phyloP scores from a whole-genome alignment of 1,140 invertebrate species.

The Oncopodura yosiiana region DNA sequence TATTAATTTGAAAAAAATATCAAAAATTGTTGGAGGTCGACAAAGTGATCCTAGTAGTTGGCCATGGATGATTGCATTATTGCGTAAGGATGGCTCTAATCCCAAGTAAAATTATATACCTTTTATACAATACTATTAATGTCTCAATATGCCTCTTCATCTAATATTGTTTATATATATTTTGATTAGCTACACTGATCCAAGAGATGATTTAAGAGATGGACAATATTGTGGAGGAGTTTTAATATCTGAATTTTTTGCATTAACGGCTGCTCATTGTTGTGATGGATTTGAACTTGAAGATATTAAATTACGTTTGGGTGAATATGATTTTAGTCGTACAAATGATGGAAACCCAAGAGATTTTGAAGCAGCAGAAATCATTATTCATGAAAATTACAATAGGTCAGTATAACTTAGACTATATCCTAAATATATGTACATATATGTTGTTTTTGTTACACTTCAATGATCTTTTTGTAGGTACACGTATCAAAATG shows the following conservation, averaged over 20 bases:
- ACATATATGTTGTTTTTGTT: neutral
- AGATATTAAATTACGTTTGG: slow-evolving; percentile 60
- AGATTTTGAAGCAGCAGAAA: slow-evolving; percentile 54
- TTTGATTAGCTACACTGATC: slow-evolving; percentile 5
- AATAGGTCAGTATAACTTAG: slow-evolving; percentile 36
- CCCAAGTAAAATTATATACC: neutral
- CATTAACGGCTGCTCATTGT: slow-evolving; percentile 54
- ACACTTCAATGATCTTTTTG: slow-evolving; percentile 22
- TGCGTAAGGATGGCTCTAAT: slow-evolving; percentile 6
- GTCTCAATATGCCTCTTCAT: neutral
- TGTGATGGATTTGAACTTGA: slow-evolving; percentile 42
- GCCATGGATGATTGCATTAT: slow-evolving; percentile 61
- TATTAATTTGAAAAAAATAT: slow-evolving; percentile 15
- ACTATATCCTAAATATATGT: neutral
- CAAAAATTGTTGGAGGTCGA: slow-evolving; percentile 46
- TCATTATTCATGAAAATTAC: slow-evolving; percentile 55
- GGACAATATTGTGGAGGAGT: slow-evolving; percentile 62
- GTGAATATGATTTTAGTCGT: slow-evolving; percentile 64
- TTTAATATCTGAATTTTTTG: slow-evolving; percentile 63
- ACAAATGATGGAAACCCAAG: slow-evolving; percentile 52
- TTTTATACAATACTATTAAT: neutral
- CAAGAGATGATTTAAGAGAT: slow-evolving; percentile 12
- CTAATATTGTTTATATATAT: neutral
- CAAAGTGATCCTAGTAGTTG: slow-evolving; percentile 54
- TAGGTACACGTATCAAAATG: slow-evolving; percentile 57